A percentile compares a stretch with the other conserved stretches of the same genome.
phyloP scores from a whole-genome alignment of 2,888 invertebrate genomes.

The Dastarcus helophoroides region DNA sequence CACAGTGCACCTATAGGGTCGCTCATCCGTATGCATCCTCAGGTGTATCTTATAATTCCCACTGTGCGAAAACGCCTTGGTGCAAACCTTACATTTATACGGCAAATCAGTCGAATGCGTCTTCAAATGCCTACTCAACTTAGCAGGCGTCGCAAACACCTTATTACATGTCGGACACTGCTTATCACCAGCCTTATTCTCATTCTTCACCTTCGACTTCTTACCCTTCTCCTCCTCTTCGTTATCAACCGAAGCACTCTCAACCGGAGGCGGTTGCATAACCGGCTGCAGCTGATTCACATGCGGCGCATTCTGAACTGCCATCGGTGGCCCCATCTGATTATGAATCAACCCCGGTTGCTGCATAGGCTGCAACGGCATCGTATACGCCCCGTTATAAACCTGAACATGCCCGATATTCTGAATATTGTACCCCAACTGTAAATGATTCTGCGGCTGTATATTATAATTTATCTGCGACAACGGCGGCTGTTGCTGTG shows the following conservation, averaged over 20 bases:
- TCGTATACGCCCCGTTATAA: constrained; percentile 29
- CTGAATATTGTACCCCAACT: constrained; percentile 27
- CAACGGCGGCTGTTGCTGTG: constrained; percentile 21
- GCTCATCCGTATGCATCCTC: constrained; percentile 35
- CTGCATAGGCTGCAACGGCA: constrained; percentile 29
- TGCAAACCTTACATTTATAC: constrained; percentile 36
- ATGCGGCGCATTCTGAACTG: constrained; percentile 11
- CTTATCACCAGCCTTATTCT: constrained; percentile 18
- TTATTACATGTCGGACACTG: constrained; percentile 34
- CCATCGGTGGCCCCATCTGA: constrained; percentile 14
- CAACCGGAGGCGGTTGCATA: constrained; percentile 14
- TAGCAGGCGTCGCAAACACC: constrained; percentile 31
- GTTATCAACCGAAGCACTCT: constrained; percentile 12
- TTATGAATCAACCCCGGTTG: constrained; percentile 21
- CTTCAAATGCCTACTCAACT: constrained; percentile 36
- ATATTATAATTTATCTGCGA: constrained; percentile 30
- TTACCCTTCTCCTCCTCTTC: constrained; percentile 14
- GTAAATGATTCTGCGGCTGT: constrained; percentile 26
- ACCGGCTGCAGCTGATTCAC: constrained; percentile 14
- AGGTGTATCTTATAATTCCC: constrained; percentile 38
- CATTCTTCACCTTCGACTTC: constrained; percentile 3
- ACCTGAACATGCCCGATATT: constrained; percentile 28
- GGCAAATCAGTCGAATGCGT: constrained; percentile 35
- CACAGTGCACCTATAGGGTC: constrained; percentile 36
- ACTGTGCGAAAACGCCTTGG: constrained; percentile 36